Conservation (phyloP, 2,797 vertebrate species). For the Toxotes lorentzi region DNA sequence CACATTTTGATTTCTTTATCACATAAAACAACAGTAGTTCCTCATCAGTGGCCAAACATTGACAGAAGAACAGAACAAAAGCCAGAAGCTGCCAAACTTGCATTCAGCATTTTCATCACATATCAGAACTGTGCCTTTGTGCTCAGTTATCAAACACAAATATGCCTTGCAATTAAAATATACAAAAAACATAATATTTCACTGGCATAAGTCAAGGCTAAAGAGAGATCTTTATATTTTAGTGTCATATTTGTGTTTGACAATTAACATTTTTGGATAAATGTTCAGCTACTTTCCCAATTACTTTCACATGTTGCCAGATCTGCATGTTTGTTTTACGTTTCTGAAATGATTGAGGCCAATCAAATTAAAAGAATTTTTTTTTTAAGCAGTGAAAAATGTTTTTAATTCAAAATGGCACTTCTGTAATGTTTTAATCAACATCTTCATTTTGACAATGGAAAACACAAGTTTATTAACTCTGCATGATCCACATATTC, state of each 20-base stretch:
- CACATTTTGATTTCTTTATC: not conserved
- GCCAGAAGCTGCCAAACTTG: not conserved
- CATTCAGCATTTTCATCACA: not conserved
- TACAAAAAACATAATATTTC: constrained; percentile 12
- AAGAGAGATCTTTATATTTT: not conserved
- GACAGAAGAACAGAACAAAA: not conserved
- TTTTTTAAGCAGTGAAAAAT: not conserved
- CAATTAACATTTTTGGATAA: not conserved
- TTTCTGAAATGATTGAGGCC: not conserved
- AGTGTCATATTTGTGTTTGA: not conserved
- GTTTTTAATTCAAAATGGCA: too few species aligned
- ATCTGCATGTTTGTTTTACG: not conserved
- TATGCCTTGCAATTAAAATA: not conserved
- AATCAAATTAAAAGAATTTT: not conserved
- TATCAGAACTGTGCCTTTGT: not conserved
- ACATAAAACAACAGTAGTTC: not conserved
- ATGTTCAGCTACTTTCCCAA: not conserved
- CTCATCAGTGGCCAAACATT: not conserved
- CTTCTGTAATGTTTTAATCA: not conserved
- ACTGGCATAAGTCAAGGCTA: not conserved
- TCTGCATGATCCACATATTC: too few species aligned
- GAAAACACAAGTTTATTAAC: not conserved
- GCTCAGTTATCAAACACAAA: not conserved
- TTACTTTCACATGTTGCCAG: not conserved
- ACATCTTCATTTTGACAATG: not conserved